Conservation (phyloP, 2,888 invertebrate genomes). For the Drosophila melanosoma region DNA sequence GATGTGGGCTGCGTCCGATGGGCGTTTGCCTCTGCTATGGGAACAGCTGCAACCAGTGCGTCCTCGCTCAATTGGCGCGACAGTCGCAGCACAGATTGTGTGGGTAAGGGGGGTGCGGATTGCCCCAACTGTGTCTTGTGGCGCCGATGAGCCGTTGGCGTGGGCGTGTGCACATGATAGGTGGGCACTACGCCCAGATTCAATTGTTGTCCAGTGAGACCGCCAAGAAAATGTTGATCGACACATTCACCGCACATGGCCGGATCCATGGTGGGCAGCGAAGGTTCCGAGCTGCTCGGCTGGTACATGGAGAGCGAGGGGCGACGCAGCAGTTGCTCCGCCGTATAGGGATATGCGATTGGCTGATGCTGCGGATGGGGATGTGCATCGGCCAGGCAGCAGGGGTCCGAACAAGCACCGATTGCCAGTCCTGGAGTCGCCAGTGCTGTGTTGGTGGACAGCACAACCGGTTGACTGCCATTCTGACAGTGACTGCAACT, state of each 20-base stretch:
- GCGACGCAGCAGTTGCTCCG: slow-evolving; percentile 77
- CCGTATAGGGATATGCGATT: slow-evolving; percentile 77
- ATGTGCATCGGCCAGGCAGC: slow-evolving; percentile 81
- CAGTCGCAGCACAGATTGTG: slow-evolving; percentile 79
- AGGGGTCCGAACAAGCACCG: slow-evolving; percentile 79
- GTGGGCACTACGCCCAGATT: slow-evolving; percentile 82
- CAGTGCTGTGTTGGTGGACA: slow-evolving; percentile 79
- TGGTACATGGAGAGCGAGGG: slow-evolving; percentile 82
- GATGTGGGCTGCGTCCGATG: slow-evolving; percentile 79
- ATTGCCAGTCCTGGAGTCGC: slow-evolving; percentile 80
- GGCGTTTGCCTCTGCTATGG: slow-evolving; percentile 80
- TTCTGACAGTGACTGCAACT: slow-evolving; percentile 83
- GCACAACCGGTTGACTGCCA: slow-evolving; percentile 82
- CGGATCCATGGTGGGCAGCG: slow-evolving; percentile 83
- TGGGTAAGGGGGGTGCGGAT: slow-evolving; percentile 77
- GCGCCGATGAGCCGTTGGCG: slow-evolving; percentile 82
- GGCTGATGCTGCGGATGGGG: slow-evolving; percentile 83
- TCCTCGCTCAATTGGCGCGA: slow-evolving; percentile 83
- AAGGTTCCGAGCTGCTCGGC: slow-evolving; percentile 82
- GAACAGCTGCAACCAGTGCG: slow-evolving; percentile 82
- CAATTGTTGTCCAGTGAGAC: slow-evolving; percentile 77
- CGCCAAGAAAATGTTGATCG: slow-evolving; percentile 83
- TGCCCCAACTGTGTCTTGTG: slow-evolving; percentile 71
- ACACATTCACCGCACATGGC: slow-evolving; percentile 84
- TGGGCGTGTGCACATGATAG: slow-evolving; percentile 83